phyloP scores from a whole-genome alignment of 1,140 invertebrate species.

The Solen grandis region DNA sequence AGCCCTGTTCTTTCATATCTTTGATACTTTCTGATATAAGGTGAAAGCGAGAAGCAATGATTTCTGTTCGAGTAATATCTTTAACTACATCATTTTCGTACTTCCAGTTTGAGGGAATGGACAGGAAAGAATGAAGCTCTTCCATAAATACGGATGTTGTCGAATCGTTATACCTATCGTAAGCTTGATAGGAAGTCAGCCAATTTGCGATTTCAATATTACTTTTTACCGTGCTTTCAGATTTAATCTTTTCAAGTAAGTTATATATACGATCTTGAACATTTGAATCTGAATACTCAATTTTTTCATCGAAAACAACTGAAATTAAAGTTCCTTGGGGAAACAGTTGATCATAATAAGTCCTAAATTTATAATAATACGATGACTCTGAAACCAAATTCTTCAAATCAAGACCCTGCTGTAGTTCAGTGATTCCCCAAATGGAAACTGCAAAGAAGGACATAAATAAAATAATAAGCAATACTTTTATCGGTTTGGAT shows the following conservation, averaged over 20 bases:
- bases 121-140: constrained; percentile 87
- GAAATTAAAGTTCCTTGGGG: not conserved
- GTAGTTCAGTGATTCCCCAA: constrained; percentile 89
- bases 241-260: not conserved
- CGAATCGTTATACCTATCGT: constrained; percentile 1
- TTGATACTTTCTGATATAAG: constrained; percentile 62
- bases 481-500: constrained; percentile 82
- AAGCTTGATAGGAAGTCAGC: constrained; percentile 34
- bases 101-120: constrained; percentile 59
- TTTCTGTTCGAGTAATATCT: constrained; percentile 87
- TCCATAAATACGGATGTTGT: constrained; percentile 87
- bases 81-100: constrained; percentile 92
- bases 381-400: constrained; percentile 78
- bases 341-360: constrained; percentile 16
- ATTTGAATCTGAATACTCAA: constrained; percentile 19
- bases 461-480: constrained; percentile 90
- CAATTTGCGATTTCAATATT: constrained; percentile 38
- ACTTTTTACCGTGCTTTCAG: constrained; percentile 11
- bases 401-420: constrained; percentile 90
- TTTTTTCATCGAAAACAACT: constrained; percentile 17
- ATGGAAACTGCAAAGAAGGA: constrained; percentile 92
- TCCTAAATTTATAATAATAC: constrained; percentile 64
- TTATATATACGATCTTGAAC: not conserved
- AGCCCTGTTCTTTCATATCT: constrained; percentile 62
- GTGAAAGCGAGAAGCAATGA: constrained; percentile 85